phyloP scores from a whole-genome alignment of 1,140 invertebrate genomes.

The Matsumurasca onukii region DNA sequence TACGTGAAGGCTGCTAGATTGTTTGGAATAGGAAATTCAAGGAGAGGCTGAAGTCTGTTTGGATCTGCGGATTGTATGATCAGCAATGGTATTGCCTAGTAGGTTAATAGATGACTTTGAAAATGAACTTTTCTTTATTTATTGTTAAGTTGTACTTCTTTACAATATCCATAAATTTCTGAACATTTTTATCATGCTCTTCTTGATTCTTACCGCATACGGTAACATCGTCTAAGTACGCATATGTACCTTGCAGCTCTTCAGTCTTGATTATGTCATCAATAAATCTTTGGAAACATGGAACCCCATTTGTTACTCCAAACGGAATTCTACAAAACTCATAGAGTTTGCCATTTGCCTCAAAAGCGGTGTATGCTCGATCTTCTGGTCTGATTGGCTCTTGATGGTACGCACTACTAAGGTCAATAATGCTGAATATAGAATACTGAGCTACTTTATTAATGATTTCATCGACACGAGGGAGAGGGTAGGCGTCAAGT shows the following conservation, averaged over 20 bases:
- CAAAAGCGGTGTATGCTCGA: background rate
- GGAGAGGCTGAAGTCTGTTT: background rate
- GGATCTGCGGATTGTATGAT: background rate
- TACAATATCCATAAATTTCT: background rate
- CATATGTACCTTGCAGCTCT: background rate
- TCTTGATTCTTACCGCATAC: conserved; percentile 21
- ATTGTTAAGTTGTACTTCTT: background rate
- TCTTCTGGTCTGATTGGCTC: background rate
- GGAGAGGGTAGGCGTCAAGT: background rate
- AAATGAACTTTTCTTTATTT: background rate
- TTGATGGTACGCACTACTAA: background rate
- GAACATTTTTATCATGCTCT: conserved; percentile 12
- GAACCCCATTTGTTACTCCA: conserved; percentile 38
- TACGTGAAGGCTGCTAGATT: background rate
- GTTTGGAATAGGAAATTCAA: background rate
- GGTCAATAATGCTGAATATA: background rate
- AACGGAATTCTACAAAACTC: conserved; percentile 32
- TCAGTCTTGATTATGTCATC: conserved; percentile 2
- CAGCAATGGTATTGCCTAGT: background rate
- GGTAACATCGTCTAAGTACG: conserved; percentile 5
- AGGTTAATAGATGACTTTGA: background rate
- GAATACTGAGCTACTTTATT: background rate
- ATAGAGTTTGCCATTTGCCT: background rate
- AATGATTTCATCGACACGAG: background rate
- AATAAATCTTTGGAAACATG: conserved; percentile 28